phyloP scores from a whole-genome alignment of 1,140 invertebrate genomes.

The Notospermus geniculatus region DNA sequence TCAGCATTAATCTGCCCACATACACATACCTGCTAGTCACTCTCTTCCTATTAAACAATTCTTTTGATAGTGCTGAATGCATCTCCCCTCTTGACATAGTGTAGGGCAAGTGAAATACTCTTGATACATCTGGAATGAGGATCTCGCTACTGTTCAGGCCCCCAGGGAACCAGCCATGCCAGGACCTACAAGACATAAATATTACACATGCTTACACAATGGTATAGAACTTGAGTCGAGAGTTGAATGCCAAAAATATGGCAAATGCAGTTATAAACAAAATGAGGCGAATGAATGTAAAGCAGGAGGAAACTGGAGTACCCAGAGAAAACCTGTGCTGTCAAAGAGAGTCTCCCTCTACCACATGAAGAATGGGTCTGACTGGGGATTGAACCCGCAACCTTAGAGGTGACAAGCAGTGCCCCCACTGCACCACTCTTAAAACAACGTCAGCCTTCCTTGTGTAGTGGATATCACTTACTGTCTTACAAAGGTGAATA shows the following conservation, averaged over 20 bases:
- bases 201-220: not conserved
- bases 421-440: not conserved
- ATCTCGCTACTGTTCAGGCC: constrained; percentile 28
- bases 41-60: constrained; percentile 24
- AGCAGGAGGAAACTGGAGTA: too few species aligned
- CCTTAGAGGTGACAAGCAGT: too few species aligned
- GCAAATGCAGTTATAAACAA: not conserved
- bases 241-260: not conserved
- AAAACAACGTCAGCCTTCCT: not conserved
- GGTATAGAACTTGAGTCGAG: not conserved
- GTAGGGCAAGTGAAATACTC: constrained; percentile 42
- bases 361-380: too few species aligned
- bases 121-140: constrained; percentile 47
- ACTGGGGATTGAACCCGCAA: too few species aligned
- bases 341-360: too few species aligned
- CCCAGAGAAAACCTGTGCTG: too few species aligned
- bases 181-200: constrained; percentile 30
- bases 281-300: too few species aligned
- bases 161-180: constrained; percentile 40
- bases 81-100: constrained; percentile 19
- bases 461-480: too few species aligned
- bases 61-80: constrained; percentile 17
- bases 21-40: not conserved
- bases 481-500: too few species aligned
- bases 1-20: too few species aligned